A percentile compares a stretch with the other conserved stretches of the same genome.
These are phyloP conservation scores for Ganaspis sp. DNA, from an alignment of 1,140 invertebrate genomes.

Conservation along the genomic window DNA sequence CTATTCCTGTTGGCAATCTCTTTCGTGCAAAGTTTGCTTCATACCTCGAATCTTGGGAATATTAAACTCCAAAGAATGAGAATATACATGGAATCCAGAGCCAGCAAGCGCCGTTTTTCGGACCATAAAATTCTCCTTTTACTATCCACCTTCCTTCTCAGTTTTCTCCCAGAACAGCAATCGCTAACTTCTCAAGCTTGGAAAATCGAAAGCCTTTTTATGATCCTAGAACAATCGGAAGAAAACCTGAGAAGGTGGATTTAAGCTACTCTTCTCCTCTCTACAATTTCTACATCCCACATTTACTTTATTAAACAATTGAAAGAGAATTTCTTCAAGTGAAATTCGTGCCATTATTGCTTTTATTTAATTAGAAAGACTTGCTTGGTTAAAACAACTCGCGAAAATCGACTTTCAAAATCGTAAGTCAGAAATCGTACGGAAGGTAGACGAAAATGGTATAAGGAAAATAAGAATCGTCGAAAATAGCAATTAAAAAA, in stretches of 20 bases:
- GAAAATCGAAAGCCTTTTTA: constrained; percentile 19
- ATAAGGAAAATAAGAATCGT: too few species aligned
- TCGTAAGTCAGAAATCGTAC: too few species aligned
- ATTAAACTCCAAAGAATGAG: background rate
- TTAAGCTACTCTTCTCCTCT: background rate
- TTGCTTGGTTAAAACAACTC: too few species aligned
- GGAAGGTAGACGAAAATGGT: too few species aligned
- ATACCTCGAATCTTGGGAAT: constrained; percentile 3
- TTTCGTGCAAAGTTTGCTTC: background rate
- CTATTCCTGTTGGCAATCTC: background rate
- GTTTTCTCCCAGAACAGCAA: constrained; percentile 17
- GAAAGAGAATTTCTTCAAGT: too few species aligned
- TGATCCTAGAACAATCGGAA: background rate
- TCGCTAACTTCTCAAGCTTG: background rate
- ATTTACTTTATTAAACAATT: background rate
- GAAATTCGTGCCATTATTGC: too few species aligned
- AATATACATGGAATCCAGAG: constrained; percentile 3
- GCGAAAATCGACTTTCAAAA: too few species aligned
- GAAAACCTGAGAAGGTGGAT: background rate
- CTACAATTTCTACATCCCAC: background rate
- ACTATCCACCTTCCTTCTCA: constrained; percentile 17
- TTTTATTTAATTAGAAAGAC: too few species aligned
- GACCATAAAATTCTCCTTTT: constrained; percentile 14
- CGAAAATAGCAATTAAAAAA: too few species aligned
- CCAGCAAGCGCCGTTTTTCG: background rate